These are phyloP conservation scores for Bibio marci DNA, from an alignment of 2,888 invertebrate species.

Conservation along the genomic window DNA sequence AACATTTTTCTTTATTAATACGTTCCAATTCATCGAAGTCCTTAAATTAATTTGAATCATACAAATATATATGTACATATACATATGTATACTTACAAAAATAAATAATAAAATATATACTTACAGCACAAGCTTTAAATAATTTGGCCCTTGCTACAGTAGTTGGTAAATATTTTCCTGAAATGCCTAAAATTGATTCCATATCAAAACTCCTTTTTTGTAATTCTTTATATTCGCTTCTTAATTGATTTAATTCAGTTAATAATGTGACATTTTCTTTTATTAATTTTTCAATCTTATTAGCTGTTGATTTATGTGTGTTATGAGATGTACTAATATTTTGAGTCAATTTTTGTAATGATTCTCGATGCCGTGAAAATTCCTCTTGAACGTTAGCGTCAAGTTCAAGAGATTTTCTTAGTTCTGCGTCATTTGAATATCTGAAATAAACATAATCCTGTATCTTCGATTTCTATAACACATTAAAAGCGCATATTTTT, in stretches of 20 bases:
- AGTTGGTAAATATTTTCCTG: constrained; percentile 37
- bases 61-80: too few relatives aligned
- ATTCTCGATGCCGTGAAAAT: constrained; percentile 64
- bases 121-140: constrained; percentile 37
- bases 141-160: constrained; percentile 44
- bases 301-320: not conserved
- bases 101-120: not conserved
- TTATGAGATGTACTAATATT: constrained; percentile 9
- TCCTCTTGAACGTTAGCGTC: constrained; percentile 56
- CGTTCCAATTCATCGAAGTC: constrained; percentile 30
- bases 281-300: constrained; percentile 44
- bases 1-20: constrained; percentile 6
- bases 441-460: constrained; percentile 22
- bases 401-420: constrained; percentile 44
- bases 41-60: too few relatives aligned
- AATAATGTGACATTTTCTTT: constrained; percentile 63
- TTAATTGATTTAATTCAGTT: constrained; percentile 57
- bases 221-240: constrained; percentile 48
- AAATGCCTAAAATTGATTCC: constrained; percentile 50
- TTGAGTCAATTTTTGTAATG: constrained; percentile 47
- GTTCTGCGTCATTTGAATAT: constrained; percentile 52
- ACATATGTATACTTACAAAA: too few relatives aligned
- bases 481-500: too few relatives aligned
- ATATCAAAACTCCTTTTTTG: constrained; percentile 49
- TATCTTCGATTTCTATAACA: too few relatives aligned